phyloP scores from a whole-genome alignment of 1,140 invertebrate genomes.

The Macrocentrus cingulum region DNA sequence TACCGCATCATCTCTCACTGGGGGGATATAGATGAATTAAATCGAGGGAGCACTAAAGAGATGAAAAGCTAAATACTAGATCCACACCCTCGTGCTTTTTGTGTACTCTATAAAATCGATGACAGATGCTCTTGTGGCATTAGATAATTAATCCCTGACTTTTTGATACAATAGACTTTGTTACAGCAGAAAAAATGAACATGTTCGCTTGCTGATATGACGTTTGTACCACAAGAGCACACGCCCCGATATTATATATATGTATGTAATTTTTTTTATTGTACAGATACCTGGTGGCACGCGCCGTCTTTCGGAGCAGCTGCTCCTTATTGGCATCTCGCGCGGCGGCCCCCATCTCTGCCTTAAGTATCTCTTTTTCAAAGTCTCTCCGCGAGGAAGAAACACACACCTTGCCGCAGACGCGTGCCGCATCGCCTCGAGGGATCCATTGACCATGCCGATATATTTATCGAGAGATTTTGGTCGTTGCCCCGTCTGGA shows the following conservation, averaged over 20 bases:
- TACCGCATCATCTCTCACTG: constrained; percentile 13
- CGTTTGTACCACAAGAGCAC: constrained; percentile 7
- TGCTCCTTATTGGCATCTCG: constrained; percentile 39
- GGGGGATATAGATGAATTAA: constrained; percentile 11
- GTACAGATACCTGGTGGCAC: constrained; percentile 58
- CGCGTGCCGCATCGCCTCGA: constrained; percentile 44
- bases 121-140: constrained; percentile 48
- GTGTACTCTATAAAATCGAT: constrained; percentile 29
- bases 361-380: neutral
- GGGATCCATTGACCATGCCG: constrained; percentile 48
- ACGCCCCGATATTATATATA: constrained; percentile 55
- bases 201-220: neutral
- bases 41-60: neutral
- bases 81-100: constrained; percentile 14
- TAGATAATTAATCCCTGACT: constrained; percentile 48
- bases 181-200: no score
- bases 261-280: no score
- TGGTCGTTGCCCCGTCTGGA: constrained; percentile 46
- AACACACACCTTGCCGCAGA: constrained; percentile 34
- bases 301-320: constrained; percentile 54
- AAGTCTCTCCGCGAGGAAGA: neutral
- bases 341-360: neutral
- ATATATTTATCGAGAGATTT: constrained; percentile 43
- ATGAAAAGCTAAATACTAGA: constrained; percentile 16
- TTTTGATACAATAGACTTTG: neutral